A percentile compares a stretch with the other conserved stretches of the same genome.
Evolutionary conservation across 35 echinoderm and acorn worm genomes (phyloP).

Genomic region (Ophioderma brevispina): DNA sequence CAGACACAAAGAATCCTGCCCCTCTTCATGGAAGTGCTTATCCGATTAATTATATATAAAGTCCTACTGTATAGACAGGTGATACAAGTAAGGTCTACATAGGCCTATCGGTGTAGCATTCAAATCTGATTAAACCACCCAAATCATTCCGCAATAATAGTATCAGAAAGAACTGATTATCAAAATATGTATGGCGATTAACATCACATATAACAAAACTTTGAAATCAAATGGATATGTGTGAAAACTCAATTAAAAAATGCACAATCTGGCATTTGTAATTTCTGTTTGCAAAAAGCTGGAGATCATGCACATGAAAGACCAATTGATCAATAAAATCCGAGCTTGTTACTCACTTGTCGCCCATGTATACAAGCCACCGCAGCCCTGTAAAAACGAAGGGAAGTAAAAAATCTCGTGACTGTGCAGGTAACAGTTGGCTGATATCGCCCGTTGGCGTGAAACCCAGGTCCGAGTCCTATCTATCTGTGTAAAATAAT

Average conservation of each 20-base stretch:
- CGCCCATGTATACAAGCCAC: neutral
- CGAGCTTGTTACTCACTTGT: neutral
- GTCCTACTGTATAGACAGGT: neutral
- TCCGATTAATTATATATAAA: neutral
- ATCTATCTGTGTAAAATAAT: too few relatives aligned
- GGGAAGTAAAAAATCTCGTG: too few relatives aligned
- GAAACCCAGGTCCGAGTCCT: too few relatives aligned
- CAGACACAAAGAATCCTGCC: conserved; percentile 21
- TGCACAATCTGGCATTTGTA: neutral
- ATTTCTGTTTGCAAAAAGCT: neutral
- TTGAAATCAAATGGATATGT: neutral
- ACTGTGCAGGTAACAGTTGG: neutral
- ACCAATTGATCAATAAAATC: neutral
- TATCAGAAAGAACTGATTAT: conserved; percentile 25
- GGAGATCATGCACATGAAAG: neutral
- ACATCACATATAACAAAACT: neutral
- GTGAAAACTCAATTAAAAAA: neutral
- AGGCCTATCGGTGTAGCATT: conserved; percentile 21
- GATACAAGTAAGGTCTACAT: neutral
- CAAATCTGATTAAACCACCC: conserved; percentile 14
- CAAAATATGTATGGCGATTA: neutral
- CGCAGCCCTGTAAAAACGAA: neutral
- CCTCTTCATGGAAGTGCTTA: conserved; percentile 19
- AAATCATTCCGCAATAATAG: neutral
- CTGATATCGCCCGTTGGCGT: neutral